These are phyloP conservation scores for Pogoniulus pusillus DNA, from an alignment of 2,797 vertebrate species.

Conservation along the genomic window DNA sequence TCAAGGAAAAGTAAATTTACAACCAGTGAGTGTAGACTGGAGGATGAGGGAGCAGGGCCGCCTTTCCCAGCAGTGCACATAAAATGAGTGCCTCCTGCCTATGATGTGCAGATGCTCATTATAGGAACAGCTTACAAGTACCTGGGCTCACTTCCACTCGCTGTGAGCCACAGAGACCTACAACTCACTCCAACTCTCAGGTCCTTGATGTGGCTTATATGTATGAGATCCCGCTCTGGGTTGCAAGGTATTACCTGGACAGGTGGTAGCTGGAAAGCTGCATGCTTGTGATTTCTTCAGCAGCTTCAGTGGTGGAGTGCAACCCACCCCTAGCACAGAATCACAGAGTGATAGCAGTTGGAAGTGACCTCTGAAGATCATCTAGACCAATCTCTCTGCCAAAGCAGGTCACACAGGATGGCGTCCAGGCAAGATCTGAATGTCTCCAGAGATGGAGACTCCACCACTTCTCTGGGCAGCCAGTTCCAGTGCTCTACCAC, in stretches of 20 bases:
- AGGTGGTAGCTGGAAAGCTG: neutral
- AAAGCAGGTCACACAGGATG: too few relatives aligned
- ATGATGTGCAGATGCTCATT: accelerated
- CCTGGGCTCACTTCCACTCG: neutral
- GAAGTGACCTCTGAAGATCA: too few relatives aligned
- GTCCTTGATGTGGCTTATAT: neutral
- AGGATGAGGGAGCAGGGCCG: neutral
- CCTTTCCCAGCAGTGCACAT: accelerated
- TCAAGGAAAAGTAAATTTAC: neutral
- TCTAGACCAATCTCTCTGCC: too few relatives aligned
- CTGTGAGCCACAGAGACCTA: neutral
- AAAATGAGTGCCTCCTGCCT: neutral
- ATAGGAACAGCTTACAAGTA: neutral
- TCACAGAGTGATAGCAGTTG: too few relatives aligned
- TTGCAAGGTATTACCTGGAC: neutral
- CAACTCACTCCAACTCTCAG: neutral
- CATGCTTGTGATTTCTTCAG: neutral
- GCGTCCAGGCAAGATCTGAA: too few relatives aligned
- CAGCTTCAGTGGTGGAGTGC: neutral
- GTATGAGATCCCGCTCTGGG: accelerated
- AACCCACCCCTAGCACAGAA: neutral
- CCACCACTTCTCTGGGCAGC: too few relatives aligned
- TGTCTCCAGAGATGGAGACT: too few relatives aligned
- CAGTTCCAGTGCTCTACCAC: too few relatives aligned
- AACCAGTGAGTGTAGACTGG: neutral